phyloP scores from a whole-genome alignment of 2,888 invertebrate genomes.

The Carpatolechia fugitivella region DNA sequence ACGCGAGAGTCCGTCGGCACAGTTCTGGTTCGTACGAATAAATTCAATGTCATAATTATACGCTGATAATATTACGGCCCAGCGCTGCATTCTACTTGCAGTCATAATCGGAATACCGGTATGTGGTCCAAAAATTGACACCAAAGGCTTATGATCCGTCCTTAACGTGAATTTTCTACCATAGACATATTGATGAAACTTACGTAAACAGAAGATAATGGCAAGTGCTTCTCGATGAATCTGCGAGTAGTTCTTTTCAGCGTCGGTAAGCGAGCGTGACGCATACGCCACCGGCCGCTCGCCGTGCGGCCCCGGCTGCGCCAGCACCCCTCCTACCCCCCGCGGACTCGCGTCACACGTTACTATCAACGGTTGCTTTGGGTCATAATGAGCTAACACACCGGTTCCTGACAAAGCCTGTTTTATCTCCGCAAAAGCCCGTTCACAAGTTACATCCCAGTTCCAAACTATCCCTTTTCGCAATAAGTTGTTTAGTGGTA shows the following conservation, averaged over 20 bases:
- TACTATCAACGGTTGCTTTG: not conserved
- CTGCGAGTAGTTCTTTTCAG: slow-evolving; percentile 18
- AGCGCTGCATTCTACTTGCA: slow-evolving; percentile 17
- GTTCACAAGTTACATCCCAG: not conserved
- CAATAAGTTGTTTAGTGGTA: slow-evolving; percentile 5
- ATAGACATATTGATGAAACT: slow-evolving; percentile 21
- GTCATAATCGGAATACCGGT: slow-evolving; percentile 15
- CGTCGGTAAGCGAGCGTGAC: slow-evolving; percentile 11
- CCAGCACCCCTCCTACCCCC: not conserved
- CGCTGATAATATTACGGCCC: slow-evolving; percentile 14
- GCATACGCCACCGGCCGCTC: slow-evolving; percentile 20
- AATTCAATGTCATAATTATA: slow-evolving; percentile 18
- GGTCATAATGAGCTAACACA: not conserved
- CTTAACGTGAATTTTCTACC: slow-evolving; percentile 11
- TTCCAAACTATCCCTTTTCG: slow-evolving; percentile 5
- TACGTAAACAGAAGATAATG: slow-evolving; percentile 17
- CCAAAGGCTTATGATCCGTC: slow-evolving; percentile 19
- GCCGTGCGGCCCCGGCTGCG: not conserved
- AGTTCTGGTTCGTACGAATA: slow-evolving; percentile 10
- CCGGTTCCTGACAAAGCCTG: not conserved
- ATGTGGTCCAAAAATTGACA: slow-evolving; percentile 12
- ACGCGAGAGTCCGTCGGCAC: slow-evolving; percentile 14
- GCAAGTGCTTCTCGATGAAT: slow-evolving; percentile 20
- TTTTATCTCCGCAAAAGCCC: not conserved
- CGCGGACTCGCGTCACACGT: not conserved